These are phyloP conservation scores for Camponotus floridanus DNA, from an alignment of 1,140 invertebrate genomes.

Conservation along the genomic window DNA sequence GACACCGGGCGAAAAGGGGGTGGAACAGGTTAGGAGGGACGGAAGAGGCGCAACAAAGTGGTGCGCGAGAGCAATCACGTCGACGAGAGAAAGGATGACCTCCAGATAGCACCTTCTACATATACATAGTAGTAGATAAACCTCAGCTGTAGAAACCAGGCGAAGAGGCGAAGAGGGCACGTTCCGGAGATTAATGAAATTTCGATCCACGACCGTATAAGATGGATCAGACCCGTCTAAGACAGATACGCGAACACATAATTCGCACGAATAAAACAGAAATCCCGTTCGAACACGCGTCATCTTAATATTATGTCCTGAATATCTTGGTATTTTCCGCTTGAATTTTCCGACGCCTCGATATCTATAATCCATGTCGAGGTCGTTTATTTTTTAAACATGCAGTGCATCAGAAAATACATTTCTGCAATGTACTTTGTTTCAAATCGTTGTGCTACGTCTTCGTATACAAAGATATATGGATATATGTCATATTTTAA, in stretches of 20 bases:
- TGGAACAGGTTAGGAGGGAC: not conserved
- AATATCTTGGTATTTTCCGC: slow-evolving; percentile 5
- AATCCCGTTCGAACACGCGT: not conserved
- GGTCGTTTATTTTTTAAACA: slow-evolving; percentile 24
- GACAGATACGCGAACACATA: slow-evolving; percentile 35
- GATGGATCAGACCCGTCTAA: slow-evolving; percentile 35
- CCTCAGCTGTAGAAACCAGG: slow-evolving; percentile 39
- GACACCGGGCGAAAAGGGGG: slow-evolving; percentile 46
- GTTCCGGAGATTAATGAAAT: slow-evolving; percentile 71
- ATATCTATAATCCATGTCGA: slow-evolving; percentile 2
- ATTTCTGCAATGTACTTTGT: slow-evolving; percentile 38
- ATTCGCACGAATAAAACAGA: slow-evolving; percentile 6
- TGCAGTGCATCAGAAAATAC: slow-evolving; percentile 20
- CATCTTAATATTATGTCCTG: slow-evolving; percentile 5
- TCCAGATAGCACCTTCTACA: slow-evolving; percentile 36
- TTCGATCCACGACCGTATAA: slow-evolving; percentile 53
- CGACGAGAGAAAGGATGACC: slow-evolving; percentile 52
- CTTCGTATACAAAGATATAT: not conserved
- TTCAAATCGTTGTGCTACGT: not conserved
- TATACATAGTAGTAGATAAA: slow-evolving; percentile 43
- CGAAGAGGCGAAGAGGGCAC: slow-evolving; percentile 5
- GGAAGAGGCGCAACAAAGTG: slow-evolving; percentile 38
- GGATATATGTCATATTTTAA: slow-evolving; percentile 18
- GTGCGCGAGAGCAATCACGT: slow-evolving; percentile 63
- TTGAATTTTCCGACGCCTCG: not conserved